These are phyloP conservation scores for Aplochiton taeniatus DNA, from an alignment of 2,797 vertebrate species.

Conservation along the genomic window DNA sequence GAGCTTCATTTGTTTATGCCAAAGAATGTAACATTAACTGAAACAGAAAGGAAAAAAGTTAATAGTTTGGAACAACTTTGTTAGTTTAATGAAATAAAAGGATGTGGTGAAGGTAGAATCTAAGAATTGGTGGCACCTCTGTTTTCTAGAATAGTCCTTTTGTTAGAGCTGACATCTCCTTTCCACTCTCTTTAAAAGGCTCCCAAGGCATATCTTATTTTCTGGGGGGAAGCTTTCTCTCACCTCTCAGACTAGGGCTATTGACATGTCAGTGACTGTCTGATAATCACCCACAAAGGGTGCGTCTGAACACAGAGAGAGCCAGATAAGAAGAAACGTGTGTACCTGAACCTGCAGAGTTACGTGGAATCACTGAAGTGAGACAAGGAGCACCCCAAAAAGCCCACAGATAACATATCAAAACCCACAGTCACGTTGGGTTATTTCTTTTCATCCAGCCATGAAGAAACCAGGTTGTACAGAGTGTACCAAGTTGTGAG, in stretches of 20 bases:
- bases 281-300: slow-evolving; percentile 29
- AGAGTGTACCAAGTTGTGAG: no score
- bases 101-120: no score
- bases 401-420: slow-evolving; percentile 4
- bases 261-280: slow-evolving; percentile 58
- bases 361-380: no score
- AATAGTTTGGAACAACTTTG: no score
- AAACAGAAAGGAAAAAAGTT: no score
- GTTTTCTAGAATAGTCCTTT: background rate
- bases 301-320: no score
- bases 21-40: no score
- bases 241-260: slow-evolving; percentile 42
- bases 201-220: slow-evolving; percentile 30
- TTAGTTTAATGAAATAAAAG: background rate
- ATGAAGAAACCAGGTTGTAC: no score
- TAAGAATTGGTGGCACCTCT: background rate
- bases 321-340: background rate
- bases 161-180: slow-evolving; percentile 5
- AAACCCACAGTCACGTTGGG: background rate
- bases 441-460: no score
- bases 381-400: slow-evolving; percentile 4
- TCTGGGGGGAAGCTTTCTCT: slow-evolving; percentile 26
- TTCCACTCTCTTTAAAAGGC: slow-evolving; percentile 18
- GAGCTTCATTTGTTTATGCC: no score
- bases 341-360: no score